Conservation (phyloP, 1,140 invertebrate species). For the Propsilocerus akamusi region DNA sequence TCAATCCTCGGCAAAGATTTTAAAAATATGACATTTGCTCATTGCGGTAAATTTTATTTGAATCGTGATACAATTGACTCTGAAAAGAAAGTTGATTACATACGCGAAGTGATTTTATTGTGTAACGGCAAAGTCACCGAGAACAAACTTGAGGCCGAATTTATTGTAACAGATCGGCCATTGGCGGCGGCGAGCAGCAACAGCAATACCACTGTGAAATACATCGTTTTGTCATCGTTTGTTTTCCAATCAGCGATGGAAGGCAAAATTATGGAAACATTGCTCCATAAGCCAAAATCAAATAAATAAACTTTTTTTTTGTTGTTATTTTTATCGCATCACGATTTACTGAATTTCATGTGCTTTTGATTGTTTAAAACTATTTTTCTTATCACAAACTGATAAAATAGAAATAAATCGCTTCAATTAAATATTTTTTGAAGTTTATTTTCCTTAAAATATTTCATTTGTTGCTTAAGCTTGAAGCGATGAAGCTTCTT, state of each 20-base stretch:
- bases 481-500: too few species aligned
- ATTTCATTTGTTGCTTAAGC: too few species aligned
- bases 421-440: too few species aligned
- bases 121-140: conserved; percentile 25
- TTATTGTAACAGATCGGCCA: conserved; percentile 23
- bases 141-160: conserved; percentile 21
- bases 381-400: too few species aligned
- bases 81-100: conserved; percentile 12
- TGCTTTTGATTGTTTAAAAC: too few species aligned
- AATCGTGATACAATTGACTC: conserved; percentile 14
- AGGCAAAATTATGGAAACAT: too few species aligned
- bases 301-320: too few species aligned
- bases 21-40: conserved; percentile 26
- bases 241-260: not conserved
- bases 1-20: conserved; percentile 28
- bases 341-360: too few species aligned
- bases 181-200: not conserved
- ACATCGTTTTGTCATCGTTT: not conserved
- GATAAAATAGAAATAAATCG: too few species aligned
- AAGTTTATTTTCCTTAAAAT: too few species aligned
- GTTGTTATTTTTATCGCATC: too few species aligned
- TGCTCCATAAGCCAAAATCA: too few species aligned
- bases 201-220: not conserved
- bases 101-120: conserved; percentile 26
- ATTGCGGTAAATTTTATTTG: conserved; percentile 27